phyloP scores from a whole-genome alignment of 2,888 invertebrate species.

The Drosophila nr. perissopoda region DNA sequence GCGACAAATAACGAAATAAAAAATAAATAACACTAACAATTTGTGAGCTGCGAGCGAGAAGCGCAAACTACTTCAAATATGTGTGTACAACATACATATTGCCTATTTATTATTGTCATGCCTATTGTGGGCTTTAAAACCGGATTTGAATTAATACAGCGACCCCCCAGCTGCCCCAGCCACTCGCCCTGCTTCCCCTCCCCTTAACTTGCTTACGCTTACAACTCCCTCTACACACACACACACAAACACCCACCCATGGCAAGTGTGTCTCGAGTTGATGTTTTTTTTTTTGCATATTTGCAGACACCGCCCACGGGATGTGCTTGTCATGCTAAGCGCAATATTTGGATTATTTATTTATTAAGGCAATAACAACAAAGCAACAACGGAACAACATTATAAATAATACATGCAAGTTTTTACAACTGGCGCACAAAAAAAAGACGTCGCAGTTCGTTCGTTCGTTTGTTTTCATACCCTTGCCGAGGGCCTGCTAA shows the following conservation, averaged over 20 bases:
- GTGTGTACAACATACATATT: slow-evolving; percentile 34
- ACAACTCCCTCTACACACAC: slow-evolving; percentile 23
- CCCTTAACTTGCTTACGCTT: slow-evolving; percentile 10
- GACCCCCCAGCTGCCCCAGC: background rate
- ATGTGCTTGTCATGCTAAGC: slow-evolving; percentile 66
- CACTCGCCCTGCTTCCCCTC: background rate
- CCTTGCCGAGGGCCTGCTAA: background rate
- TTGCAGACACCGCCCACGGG: slow-evolving; percentile 54
- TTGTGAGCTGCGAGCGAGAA: slow-evolving; percentile 40
- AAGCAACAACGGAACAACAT: slow-evolving; percentile 40
- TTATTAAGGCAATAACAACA: slow-evolving; percentile 63
- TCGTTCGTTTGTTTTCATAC: slow-evolving; percentile 5
- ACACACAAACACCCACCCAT: slow-evolving; percentile 42
- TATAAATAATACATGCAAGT: slow-evolving; percentile 61
- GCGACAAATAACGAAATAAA: slow-evolving; percentile 40
- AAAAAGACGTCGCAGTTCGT: slow-evolving; percentile 18
- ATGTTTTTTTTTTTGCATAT: slow-evolving; percentile 26
- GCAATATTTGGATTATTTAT: slow-evolving; percentile 66
- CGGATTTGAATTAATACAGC: slow-evolving; percentile 43
- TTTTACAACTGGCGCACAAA: slow-evolving; percentile 49
- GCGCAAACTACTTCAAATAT: slow-evolving; percentile 57
- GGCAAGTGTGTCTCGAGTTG: slow-evolving; percentile 16
- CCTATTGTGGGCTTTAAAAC: slow-evolving; percentile 62
- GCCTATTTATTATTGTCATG: slow-evolving; percentile 62
- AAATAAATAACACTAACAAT: slow-evolving; percentile 50